Evolutionary conservation across 2,888 invertebrate genomes (phyloP), one percentile per base, ranked within the genome.

Genomic region (Volucella zonaria): DNA sequence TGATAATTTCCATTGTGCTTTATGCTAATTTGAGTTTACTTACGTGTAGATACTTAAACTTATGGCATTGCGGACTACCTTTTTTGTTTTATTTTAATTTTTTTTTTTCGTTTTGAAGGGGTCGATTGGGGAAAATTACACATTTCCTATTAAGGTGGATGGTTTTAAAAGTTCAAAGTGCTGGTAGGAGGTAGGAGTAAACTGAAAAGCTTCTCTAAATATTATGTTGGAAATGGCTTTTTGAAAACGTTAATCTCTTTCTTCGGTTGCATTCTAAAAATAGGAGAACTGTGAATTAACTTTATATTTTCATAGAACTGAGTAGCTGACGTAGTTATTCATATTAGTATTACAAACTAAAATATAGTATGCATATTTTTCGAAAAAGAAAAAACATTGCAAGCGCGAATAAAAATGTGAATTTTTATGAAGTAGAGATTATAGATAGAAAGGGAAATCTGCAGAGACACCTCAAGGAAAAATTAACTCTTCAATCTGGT

Each of bases 1-100:
- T 81, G 76, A 70, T 81, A 76, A 81, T 80, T 80, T 56, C 52
- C 64, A 62, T 75, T 80, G 67, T 67, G 59, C 73, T 54, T 76
- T 79, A 74, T 79, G 79, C 66, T 67, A 80, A 80, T 80, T 74
- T 31, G 45, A 54, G 40, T 68, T 67, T 43, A 40, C 79, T 54
- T 43, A 59, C 66, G 12, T 54, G 40, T 54, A 62, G 52, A 47
- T 47, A 62, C 56, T 70, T 70, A 23, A 74, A 67, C 67, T 80
- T 75, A 80, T 74, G 74, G 67, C 79, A 80, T 42, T 79, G 67
- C 79, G 52, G 75, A 54, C 42, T 64, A 74, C 4, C 6, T 31
- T 31, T 31, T 31, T 31, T 31, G 31, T 31, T 31, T 31, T 31
- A 31, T 31, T 31, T 31, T 23, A 23, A 2, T 31, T 31, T 6